Evolutionary conservation across 2,113 vertebrate genomes (phyloP).

Genomic region (Chaenocephalus aceratus): DNA sequence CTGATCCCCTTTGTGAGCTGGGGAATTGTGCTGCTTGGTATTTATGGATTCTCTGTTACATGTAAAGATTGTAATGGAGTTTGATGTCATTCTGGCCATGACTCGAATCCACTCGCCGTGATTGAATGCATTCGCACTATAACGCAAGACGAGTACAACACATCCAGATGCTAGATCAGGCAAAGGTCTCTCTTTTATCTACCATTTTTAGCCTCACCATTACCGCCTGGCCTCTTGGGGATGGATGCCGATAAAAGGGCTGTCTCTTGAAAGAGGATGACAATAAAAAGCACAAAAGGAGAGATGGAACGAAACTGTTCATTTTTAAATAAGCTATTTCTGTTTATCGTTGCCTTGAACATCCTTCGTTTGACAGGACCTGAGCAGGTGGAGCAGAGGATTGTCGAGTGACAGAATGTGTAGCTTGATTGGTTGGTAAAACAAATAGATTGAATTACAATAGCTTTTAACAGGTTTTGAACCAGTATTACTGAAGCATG

Average conservation of each 20-base stretch:
- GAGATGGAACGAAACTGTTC: slow-evolving; percentile 35
- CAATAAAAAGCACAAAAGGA: slow-evolving; percentile 12
- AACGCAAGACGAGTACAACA: slow-evolving; percentile 20
- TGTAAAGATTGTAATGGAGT: slow-evolving; percentile 31
- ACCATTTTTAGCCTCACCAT: slow-evolving; percentile 50
- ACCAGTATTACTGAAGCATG: background rate
- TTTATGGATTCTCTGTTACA: slow-evolving; percentile 38
- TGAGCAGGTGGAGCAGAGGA: slow-evolving; percentile 47
- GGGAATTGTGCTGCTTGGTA: slow-evolving; percentile 22
- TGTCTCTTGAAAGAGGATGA: slow-evolving; percentile 40
- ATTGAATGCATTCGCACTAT: background rate
- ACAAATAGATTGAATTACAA: background rate
- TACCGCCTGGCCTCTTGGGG: slow-evolving; percentile 23
- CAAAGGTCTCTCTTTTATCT: slow-evolving; percentile 4
- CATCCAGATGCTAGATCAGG: slow-evolving; percentile 27
- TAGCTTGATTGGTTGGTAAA: slow-evolving; percentile 28
- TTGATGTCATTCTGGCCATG: slow-evolving; percentile 23
- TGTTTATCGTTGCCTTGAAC: slow-evolving; percentile 25
- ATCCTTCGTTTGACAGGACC: slow-evolving; percentile 46
- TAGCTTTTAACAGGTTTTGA: background rate
- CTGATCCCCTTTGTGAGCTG: slow-evolving; percentile 25
- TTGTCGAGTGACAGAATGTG: slow-evolving; percentile 2
- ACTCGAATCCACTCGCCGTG: background rate
- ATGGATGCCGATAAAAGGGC: slow-evolving; percentile 44
- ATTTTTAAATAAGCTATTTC: slow-evolving; percentile 48